These are phyloP conservation scores for Xenentodon cancila DNA, from an alignment of 2,797 vertebrate species.

Conservation along the genomic window DNA sequence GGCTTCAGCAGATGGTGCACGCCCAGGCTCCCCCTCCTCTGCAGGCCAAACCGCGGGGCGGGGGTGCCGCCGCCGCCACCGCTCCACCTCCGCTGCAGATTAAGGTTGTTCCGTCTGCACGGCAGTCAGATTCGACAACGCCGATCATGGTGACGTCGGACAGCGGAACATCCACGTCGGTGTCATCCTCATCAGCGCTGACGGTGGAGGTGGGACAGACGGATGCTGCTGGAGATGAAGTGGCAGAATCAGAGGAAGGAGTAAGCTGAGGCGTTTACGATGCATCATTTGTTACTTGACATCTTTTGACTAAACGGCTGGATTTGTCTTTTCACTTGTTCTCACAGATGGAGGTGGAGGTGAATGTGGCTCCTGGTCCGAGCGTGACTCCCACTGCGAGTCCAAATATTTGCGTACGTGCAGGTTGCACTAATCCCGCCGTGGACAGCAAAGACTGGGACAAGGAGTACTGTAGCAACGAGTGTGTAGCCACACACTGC, in stretches of 20 bases:
- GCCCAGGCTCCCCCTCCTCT: slow-evolving; percentile 87
- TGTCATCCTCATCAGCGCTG: slow-evolving; percentile 43
- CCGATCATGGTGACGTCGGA: slow-evolving; percentile 78
- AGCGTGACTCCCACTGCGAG: slow-evolving; percentile 52
- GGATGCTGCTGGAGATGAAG: slow-evolving; percentile 55
- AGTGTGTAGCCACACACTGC: slow-evolving; percentile 94
- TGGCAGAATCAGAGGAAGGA: slow-evolving; percentile 67
- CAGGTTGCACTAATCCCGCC: slow-evolving; percentile 88
- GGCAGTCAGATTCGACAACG: slow-evolving; percentile 69
- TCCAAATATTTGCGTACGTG: slow-evolving; percentile 85
- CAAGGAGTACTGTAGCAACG: slow-evolving; percentile 92
- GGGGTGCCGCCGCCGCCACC: slow-evolving; percentile 54
- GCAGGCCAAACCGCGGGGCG: slow-evolving; percentile 83
- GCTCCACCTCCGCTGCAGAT: slow-evolving; percentile 87
- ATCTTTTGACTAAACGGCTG: background rate
- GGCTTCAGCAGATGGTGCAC: slow-evolving; percentile 87
- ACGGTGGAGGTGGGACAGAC: slow-evolving; percentile 72
- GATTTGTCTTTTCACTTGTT: background rate
- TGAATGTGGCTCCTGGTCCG: slow-evolving; percentile 82
- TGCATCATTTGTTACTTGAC: background rate
- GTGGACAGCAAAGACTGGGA: slow-evolving; percentile 92
- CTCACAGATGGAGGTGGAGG: slow-evolving; percentile 88
- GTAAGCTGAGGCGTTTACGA: slow-evolving; percentile 32
- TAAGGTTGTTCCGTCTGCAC: slow-evolving; percentile 80
- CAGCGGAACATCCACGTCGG: slow-evolving; percentile 29